These are phyloP conservation scores for Vulpes lagopus DNA, from an alignment of 2,113 vertebrate genomes.

Conservation along the genomic window DNA sequence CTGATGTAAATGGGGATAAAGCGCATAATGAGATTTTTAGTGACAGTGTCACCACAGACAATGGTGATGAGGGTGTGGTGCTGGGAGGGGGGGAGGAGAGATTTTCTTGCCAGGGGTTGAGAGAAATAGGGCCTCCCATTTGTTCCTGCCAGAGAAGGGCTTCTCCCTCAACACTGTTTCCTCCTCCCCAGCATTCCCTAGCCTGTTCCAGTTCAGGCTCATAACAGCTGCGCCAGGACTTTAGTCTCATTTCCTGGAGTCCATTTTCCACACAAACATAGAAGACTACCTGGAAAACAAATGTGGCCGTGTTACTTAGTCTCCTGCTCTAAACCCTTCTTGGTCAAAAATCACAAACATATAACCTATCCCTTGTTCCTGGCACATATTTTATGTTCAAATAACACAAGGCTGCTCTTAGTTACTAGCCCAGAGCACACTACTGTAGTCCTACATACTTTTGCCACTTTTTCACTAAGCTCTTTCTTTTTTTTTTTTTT, in stretches of 20 bases:
- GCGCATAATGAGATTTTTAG: conserved; percentile 21
- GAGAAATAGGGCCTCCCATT: neutral
- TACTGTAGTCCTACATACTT: neutral
- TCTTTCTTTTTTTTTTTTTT: neutral
- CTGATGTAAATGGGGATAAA: conserved; percentile 3
- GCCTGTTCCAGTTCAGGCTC: accelerated
- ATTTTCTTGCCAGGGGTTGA: neutral
- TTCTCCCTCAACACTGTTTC: neutral
- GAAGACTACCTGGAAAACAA: neutral
- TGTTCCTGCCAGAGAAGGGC: neutral
- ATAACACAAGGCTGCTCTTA: neutral
- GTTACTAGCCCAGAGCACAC: neutral
- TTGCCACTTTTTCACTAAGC: neutral
- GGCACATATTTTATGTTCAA: neutral
- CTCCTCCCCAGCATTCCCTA: neutral
- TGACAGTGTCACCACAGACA: neutral
- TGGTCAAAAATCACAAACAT: neutral
- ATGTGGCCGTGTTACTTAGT: neutral
- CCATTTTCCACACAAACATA: neutral
- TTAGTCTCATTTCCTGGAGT: neutral
- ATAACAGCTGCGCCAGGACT: neutral
- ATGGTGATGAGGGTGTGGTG: accelerated
- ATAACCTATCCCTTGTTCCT: neutral
- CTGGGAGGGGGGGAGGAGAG: too few relatives aligned
- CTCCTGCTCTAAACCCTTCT: neutral